phyloP scores from a whole-genome alignment of 2,888 invertebrate species.

The Ectobius pallidus region DNA sequence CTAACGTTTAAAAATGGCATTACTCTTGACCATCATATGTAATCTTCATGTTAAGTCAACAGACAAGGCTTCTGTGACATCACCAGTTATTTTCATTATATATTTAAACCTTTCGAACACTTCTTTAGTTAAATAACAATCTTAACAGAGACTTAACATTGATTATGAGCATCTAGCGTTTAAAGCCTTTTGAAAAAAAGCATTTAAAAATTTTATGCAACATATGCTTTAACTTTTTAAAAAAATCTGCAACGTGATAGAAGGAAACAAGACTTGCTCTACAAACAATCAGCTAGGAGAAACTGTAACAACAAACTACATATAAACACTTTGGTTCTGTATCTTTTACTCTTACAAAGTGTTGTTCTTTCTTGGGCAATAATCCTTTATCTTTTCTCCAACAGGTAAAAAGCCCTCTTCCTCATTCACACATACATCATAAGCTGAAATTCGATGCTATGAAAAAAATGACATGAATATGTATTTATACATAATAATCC shows the following conservation, averaged over 20 bases:
- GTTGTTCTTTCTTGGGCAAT: not conserved
- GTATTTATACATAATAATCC: not conserved
- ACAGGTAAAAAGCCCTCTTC: not conserved
- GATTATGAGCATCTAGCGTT: slow-evolving; percentile 34
- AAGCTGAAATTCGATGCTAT: slow-evolving; percentile 26
- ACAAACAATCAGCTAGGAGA: slow-evolving; percentile 26
- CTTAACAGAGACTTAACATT: slow-evolving; percentile 32
- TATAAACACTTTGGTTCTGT: slow-evolving; percentile 9
- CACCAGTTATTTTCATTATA: not conserved
- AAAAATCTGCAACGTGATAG: slow-evolving; percentile 25
- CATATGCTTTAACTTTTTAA: slow-evolving; percentile 16
- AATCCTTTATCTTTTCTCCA: not conserved
- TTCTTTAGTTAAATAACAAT: slow-evolving; percentile 21
- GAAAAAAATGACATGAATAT: slow-evolving; percentile 15
- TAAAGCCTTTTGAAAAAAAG: slow-evolving; percentile 31
- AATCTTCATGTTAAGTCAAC: not conserved
- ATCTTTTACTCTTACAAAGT: slow-evolving; percentile 15
- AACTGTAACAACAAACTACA: slow-evolving; percentile 24
- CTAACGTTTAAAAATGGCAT: not conserved
- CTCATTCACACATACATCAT: slow-evolving; percentile 10
- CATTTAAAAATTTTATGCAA: slow-evolving; percentile 23
- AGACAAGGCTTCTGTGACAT: not conserved
- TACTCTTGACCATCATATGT: not conserved
- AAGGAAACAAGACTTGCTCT: slow-evolving; percentile 26
- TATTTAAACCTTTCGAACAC: slow-evolving; percentile 14